Percentiles rank a stretch among this genome's conserved stretches.
Evolutionary conservation across 2,888 invertebrate species (phyloP).

Genomic region (Sthenelais limicola): DNA sequence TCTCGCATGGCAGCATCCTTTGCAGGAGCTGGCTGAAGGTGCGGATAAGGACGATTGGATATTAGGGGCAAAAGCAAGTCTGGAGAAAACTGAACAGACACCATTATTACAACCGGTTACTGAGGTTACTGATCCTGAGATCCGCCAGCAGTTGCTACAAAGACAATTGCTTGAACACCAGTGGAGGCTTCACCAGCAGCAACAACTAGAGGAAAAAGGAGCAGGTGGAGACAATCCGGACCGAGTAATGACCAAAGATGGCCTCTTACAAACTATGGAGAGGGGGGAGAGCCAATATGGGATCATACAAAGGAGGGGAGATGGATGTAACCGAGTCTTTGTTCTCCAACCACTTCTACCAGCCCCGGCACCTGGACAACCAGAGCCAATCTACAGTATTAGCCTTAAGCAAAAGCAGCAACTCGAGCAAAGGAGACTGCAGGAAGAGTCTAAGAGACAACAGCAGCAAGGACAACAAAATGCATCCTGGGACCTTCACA

Average conservation of each 20-base stretch:
- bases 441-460: not conserved
- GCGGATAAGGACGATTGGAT: slow-evolving; percentile 9
- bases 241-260: not conserved
- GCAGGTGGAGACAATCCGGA: not conserved
- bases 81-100: slow-evolving; percentile 27
- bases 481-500: not conserved
- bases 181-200: slow-evolving; percentile 29
- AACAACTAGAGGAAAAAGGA: slow-evolving; percentile 9
- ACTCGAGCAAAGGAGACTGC: not conserved
- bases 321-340: slow-evolving; percentile 13
- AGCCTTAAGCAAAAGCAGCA: slow-evolving; percentile 8
- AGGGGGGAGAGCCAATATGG: not conserved
- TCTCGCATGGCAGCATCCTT: slow-evolving; percentile 7
- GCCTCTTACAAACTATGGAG: too few species aligned
- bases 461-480: not conserved
- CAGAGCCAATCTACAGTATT: slow-evolving; percentile 18
- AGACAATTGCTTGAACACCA: slow-evolving; percentile 28
- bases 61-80: not conserved
- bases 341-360: slow-evolving; percentile 14
- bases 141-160: slow-evolving; percentile 23
- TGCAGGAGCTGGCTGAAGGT: slow-evolving; percentile 15
- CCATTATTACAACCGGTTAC: slow-evolving; percentile 27
- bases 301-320: not conserved
- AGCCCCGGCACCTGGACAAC: not conserved
- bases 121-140: slow-evolving; percentile 26